Evolutionary conservation across 2,888 invertebrate genomes (phyloP), one percentile per base, ranked within the genome.

Genomic region (Cephus nigrinus): DNA sequence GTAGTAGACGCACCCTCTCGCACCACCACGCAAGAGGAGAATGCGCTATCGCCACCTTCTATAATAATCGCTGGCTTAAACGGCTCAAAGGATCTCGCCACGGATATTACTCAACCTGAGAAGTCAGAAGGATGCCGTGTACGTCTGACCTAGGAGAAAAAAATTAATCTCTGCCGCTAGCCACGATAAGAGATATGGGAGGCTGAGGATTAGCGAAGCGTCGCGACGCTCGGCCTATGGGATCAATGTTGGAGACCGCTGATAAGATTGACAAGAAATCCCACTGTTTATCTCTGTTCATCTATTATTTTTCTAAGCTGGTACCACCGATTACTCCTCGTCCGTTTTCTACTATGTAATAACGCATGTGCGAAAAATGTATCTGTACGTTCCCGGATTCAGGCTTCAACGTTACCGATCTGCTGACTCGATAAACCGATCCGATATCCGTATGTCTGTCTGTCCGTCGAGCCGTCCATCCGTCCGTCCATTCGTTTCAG

Each of bases 381-480:
- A 55, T 55, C 1, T 55, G 23, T 23, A 23, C 9, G 9, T 23
- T 23, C 55, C 55, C 55, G 55, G 55, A 23, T 15, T 55, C 23
- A 55, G 9, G 55, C 55, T 55, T 55, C 2, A 55, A 55, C 2
- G 55, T 55, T 23, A 55, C 55, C 55, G 55, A 55, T 55, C 55
- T 55, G 55, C 55, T 89, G 89, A 90, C 88, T 86, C 88, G 89
- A 89, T 89, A 90, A 89, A 88, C 89, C 87, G 90, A 90, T 90
- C 89, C 89, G 88, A 90, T 89, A 89, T 90, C 89, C 86, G 83
- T 82, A 84, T 82, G 80, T 82, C 82, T 81, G 69, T 69, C 40
- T 55, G 55, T 23, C 23, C 55, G 55, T 55, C 23, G 9, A 55
- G 23, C 55, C 55, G 55, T 55, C 55, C 55, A 23, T 80, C 82